These are phyloP conservation scores for Actinostola sp. DNA, from an alignment of 92 coral and sea anemone species.

Conservation along the genomic window DNA sequence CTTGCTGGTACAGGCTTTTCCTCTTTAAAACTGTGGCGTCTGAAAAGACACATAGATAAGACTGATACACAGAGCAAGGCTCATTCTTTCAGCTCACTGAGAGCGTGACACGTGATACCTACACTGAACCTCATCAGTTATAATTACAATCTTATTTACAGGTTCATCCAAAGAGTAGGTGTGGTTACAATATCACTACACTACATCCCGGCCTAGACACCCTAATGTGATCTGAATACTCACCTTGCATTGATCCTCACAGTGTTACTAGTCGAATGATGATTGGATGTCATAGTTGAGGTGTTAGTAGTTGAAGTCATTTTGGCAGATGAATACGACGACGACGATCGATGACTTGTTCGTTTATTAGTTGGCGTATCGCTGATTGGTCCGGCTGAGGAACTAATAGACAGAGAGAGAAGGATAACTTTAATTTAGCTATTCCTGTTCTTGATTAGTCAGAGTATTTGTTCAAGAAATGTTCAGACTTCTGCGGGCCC, in stretches of 20 bases:
- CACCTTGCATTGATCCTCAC: slow-evolving; percentile 11
- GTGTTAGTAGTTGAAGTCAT: slow-evolving; percentile 11
- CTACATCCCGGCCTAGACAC: too few relatives aligned
- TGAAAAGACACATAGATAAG: slow-evolving; percentile 11
- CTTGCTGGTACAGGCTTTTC: slow-evolving; percentile 32
- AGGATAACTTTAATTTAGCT: not conserved
- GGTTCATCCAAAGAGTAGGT: too few relatives aligned
- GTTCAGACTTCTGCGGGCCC: too few relatives aligned
- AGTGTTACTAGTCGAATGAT: slow-evolving; percentile 3
- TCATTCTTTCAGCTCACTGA: too few relatives aligned
- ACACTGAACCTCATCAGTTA: too few relatives aligned
- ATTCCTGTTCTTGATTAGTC: too few relatives aligned
- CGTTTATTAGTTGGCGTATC: slow-evolving; percentile 43
- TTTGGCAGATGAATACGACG: slow-evolving; percentile 43
- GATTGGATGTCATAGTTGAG: not conserved
- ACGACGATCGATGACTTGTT: slow-evolving; percentile 30
- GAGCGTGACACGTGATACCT: too few relatives aligned
- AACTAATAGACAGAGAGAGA: not conserved
- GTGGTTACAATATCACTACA: too few relatives aligned
- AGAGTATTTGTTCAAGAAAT: too few relatives aligned
- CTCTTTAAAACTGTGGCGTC: slow-evolving; percentile 51
- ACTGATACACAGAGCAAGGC: not conserved
- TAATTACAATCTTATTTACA: too few relatives aligned
- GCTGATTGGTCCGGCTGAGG: slow-evolving; percentile 54
- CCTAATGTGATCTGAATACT: too few relatives aligned